Conservation (phyloP, 2,113 vertebrate genomes). For the Thalassarche chlororhynchos region DNA sequence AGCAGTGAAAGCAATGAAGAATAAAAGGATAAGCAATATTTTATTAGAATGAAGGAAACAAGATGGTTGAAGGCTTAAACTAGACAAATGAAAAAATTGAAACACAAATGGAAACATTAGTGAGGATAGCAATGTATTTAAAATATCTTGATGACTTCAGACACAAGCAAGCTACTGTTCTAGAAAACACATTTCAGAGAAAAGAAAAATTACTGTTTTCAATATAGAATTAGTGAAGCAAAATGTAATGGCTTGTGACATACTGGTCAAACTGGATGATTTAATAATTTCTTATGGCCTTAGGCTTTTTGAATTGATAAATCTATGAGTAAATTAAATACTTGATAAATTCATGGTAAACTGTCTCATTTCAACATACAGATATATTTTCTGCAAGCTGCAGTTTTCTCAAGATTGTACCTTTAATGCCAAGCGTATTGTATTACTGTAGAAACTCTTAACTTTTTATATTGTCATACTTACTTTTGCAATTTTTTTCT, state of each 20-base stretch:
- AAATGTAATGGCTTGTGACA: neutral
- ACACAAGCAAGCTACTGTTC: neutral
- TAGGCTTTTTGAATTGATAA: neutral
- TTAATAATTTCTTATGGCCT: neutral
- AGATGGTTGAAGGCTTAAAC: neutral
- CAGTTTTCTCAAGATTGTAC: neutral
- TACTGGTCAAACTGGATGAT: neutral
- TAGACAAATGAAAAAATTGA: neutral
- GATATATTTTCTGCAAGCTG: neutral
- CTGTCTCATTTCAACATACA: neutral
- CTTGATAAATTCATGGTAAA: neutral
- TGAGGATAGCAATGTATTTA: neutral
- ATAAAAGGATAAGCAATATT: neutral
- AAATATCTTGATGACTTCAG: neutral
- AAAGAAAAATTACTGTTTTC: neutral
- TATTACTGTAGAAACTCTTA: neutral
- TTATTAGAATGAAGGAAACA: neutral
- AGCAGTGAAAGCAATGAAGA: neutral
- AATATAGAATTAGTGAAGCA: neutral
- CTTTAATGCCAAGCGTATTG: neutral
- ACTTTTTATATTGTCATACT: neutral
- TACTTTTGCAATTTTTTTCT: neutral
- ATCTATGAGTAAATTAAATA: neutral
- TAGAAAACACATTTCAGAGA: neutral
- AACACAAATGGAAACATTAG: neutral